Evolutionary conservation across 1,140 invertebrate genomes (phyloP).

Genomic region (Magallana gigas): DNA sequence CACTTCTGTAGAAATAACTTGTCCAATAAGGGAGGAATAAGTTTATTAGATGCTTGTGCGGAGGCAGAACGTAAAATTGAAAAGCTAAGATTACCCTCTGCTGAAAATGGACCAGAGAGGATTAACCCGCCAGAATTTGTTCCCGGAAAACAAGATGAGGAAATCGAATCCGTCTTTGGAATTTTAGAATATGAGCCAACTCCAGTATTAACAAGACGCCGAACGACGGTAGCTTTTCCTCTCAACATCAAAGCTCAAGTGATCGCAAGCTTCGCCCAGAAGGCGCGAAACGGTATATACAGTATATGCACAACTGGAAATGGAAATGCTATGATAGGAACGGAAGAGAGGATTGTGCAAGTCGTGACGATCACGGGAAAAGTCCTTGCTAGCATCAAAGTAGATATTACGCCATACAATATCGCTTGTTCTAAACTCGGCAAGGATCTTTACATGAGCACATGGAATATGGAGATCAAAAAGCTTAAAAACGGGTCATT

Average conservation of each 20-base stretch:
- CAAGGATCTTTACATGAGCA: slow-evolving; percentile 38
- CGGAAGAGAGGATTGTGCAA: slow-evolving; percentile 19
- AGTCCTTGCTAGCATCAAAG: slow-evolving; percentile 34
- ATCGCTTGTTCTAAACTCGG: slow-evolving; percentile 35
- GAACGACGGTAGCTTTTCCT: slow-evolving; percentile 21
- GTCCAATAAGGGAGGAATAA: neutral
- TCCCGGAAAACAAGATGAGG: slow-evolving; percentile 8
- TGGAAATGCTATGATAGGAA: slow-evolving; percentile 42
- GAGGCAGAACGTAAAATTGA: slow-evolving; percentile 20
- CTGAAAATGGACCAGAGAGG: neutral
- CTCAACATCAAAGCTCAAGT: slow-evolving; percentile 18
- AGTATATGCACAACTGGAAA: slow-evolving; percentile 39
- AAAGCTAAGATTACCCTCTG: slow-evolving; percentile 4
- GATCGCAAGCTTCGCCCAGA: slow-evolving; percentile 7
- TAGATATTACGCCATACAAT: slow-evolving; percentile 37
- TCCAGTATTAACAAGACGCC: neutral
- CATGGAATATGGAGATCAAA: slow-evolving; percentile 26
- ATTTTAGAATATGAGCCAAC: slow-evolving; percentile 13
- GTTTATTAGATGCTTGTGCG: slow-evolving; percentile 7
- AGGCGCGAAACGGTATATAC: slow-evolving; percentile 22
- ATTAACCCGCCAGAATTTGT: slow-evolving; percentile 14
- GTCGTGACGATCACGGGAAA: slow-evolving; percentile 21
- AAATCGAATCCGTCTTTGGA: neutral
- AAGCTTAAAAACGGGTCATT: slow-evolving; percentile 25
- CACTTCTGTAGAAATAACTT: neutral